Percentiles rank a stretch among this genome's conserved stretches.
phyloP scores from a whole-genome alignment of 2,113 vertebrate species.

The Anhinga rufa region DNA sequence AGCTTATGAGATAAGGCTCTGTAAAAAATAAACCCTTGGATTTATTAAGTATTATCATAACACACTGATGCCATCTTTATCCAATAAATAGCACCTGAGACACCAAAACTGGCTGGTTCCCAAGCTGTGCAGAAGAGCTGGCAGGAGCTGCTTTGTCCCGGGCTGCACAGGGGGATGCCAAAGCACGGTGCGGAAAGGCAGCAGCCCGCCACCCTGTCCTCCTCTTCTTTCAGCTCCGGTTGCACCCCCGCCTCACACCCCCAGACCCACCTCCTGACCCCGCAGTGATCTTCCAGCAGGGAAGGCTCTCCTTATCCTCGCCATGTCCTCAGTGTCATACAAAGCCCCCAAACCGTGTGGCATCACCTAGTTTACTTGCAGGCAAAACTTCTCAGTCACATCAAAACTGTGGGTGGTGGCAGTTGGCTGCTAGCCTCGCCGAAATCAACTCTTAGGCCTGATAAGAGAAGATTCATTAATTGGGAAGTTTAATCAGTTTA shows the following conservation, averaged over 20 bases:
- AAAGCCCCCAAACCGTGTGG: not conserved
- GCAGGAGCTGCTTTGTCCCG: not conserved
- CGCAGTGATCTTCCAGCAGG: too few relatives aligned
- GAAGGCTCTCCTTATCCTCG: not conserved
- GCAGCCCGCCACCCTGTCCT: not conserved
- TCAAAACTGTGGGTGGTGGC: not conserved
- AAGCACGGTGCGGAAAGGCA: not conserved
- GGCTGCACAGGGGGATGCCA: not conserved
- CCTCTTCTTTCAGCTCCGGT: not conserved
- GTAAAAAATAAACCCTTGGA: not conserved
- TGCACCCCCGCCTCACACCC: not conserved
- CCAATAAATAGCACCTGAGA: not conserved
- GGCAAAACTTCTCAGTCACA: not conserved
- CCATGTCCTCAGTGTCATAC: not conserved
- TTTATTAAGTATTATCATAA: not conserved
- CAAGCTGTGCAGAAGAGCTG: not conserved
- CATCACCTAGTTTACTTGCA: not conserved
- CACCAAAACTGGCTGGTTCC: not conserved
- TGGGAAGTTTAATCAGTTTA: not conserved
- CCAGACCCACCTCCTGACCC: not conserved
- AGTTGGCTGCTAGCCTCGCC: not conserved
- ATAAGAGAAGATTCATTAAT: not conserved
- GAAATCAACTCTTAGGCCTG: not conserved
- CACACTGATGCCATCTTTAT: not conserved
- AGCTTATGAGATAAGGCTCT: not conserved